Base-by-base conservation (phyloP, 2,113 vertebrate species). In the Hemibagrus wyckioides region DNA sequence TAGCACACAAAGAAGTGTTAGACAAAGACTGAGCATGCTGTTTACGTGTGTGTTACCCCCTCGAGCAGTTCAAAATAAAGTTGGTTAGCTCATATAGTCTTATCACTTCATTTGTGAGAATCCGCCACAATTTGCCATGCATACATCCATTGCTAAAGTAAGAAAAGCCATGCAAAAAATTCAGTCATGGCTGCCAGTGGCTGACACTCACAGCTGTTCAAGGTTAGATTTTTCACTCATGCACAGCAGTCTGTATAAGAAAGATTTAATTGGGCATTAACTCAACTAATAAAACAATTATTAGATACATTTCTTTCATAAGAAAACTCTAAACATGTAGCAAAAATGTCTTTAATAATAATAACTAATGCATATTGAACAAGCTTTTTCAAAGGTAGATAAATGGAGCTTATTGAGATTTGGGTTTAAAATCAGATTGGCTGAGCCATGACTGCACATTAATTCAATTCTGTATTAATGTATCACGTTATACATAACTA, bases 11-110 rank as follows among this genome's bases (percentile, higher is more conserved):
- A 77, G 14, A 25, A 48, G 25, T 21, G 6, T 77, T 77, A n/a
- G 73, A 77, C 73, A 77, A 50, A 77, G 73, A 77, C 44, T 50
- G 44, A 17, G 73, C 14, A n/a, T 50, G 44, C 73, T 77, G 73
- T 48, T 50, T 44, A 25, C 10, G 73, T 50, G 73, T 75, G 21
- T 75, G 71, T 28, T 44, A 17, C 11, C 28, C 23, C 73, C 73
- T 77, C 6, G 14, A 76, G 73, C 73, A 76, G 25, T 77, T 50
- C 21, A 76, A 9, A 48, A 77, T 77, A 48, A 77, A n/a, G 44
- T 15, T 15, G 13, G 25, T 77, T 44, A 76, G 73, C 73, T 76
- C 39, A 14, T 76, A 15, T n/a, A 23, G 41, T 50, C 73, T n/a
- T 15, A 6, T 50, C 44, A 6, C 41, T 28, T 77, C 73, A 73